These are phyloP conservation scores for Sialis lutaria DNA, from an alignment of 2,888 invertebrate species.

Conservation along the genomic window DNA sequence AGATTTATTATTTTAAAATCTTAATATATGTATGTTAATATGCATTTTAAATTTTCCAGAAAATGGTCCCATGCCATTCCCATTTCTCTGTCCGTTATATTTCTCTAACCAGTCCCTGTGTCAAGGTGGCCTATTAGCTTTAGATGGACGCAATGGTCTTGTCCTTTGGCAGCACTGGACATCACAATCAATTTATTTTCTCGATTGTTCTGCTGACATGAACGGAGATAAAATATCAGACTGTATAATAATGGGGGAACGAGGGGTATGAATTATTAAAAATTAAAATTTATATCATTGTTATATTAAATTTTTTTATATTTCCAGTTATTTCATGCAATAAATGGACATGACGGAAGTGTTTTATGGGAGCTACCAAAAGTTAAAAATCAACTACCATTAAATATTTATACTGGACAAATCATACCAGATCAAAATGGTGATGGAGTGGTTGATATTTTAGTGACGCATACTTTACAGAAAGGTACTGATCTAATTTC, in stretches of 20 bases:
- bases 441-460: conserved; percentile 50
- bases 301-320: not conserved
- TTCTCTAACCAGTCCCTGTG: conserved; percentile 47
- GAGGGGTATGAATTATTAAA: conserved; percentile 36
- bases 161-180: conserved; percentile 61
- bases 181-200: conserved; percentile 50
- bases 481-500: conserved; percentile 19
- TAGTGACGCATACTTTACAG: conserved; percentile 46
- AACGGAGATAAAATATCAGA: conserved; percentile 49
- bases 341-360: conserved; percentile 47
- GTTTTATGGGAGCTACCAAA: conserved; percentile 34
- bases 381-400: conserved; percentile 22
- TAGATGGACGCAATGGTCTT: conserved; percentile 53
- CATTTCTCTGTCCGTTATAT: conserved; percentile 42
- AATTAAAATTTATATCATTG: not conserved
- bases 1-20: not conserved
- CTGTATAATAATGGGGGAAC: conserved; percentile 54
- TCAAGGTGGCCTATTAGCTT: conserved; percentile 55
- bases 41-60: conserved; percentile 7
- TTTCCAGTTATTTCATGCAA: conserved; percentile 37
- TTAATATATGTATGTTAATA: not conserved
- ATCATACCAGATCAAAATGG: conserved; percentile 49
- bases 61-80: conserved; percentile 4
- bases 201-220: conserved; percentile 55
- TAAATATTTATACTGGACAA: conserved; percentile 52